These are phyloP conservation scores for Diprion similis DNA, from an alignment of 1,140 invertebrate genomes.

Conservation along the genomic window DNA sequence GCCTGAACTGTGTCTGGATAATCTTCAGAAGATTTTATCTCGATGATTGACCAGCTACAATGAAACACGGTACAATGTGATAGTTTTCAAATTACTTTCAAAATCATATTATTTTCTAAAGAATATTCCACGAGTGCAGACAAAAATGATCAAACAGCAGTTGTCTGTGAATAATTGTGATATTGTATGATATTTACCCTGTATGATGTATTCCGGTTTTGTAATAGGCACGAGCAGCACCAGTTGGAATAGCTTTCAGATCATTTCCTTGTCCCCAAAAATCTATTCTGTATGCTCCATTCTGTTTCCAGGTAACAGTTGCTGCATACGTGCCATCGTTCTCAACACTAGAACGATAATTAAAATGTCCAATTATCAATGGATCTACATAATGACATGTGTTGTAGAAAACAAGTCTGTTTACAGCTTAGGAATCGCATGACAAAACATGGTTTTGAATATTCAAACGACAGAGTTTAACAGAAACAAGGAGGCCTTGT, in stretches of 20 bases:
- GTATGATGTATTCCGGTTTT: constrained; percentile 70
- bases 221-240: constrained; percentile 75
- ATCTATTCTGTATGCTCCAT: constrained; percentile 72
- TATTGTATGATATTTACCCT: constrained; percentile 62
- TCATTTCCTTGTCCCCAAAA: constrained; percentile 81
- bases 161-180: not conserved
- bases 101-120: constrained; percentile 13
- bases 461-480: no score
- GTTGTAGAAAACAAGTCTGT: not conserved
- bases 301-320: constrained; percentile 72
- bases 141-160: not conserved
- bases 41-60: constrained; percentile 77
- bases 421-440: no score
- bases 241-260: constrained; percentile 65
- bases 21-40: constrained; percentile 76
- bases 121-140: constrained; percentile 11
- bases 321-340: constrained; percentile 77
- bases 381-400: constrained; percentile 3
- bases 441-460: no score
- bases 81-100: not conserved
- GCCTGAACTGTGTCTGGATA: constrained; percentile 82
- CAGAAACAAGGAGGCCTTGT: no score
- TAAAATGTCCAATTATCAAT: constrained; percentile 17
- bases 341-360: constrained; percentile 62
- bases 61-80: constrained; percentile 11